These are phyloP conservation scores for Limenitis camilla DNA, from an alignment of 2,888 invertebrate species.

Conservation along the genomic window DNA sequence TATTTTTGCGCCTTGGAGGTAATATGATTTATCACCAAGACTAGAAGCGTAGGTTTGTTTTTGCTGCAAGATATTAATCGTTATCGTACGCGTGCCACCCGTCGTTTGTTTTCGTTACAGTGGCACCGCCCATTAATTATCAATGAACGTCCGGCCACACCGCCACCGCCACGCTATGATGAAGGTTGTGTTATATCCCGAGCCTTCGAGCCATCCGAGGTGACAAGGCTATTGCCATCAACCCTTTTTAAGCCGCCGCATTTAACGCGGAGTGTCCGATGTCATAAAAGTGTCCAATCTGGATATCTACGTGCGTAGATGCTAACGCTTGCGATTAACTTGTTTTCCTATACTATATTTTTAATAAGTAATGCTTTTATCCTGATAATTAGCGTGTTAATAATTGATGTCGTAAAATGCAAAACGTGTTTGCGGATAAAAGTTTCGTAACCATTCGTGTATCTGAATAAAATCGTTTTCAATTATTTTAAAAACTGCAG, in stretches of 20 bases:
- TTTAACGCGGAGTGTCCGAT: conserved; percentile 69
- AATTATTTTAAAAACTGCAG: conserved; percentile 24
- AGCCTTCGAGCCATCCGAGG: conserved; percentile 66
- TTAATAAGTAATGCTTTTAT: conserved; percentile 41
- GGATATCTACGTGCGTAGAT: conserved; percentile 59
- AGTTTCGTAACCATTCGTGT: conserved; percentile 16
- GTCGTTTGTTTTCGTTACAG: conserved; percentile 73
- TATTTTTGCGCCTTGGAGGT: conserved; percentile 68
- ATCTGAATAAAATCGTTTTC: conserved; percentile 23
- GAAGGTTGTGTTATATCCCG: conserved; percentile 65
- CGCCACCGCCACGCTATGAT: conserved; percentile 62
- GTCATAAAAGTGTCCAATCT: conserved; percentile 73
- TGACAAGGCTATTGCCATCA: conserved; percentile 68
- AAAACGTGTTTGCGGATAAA: conserved; percentile 7
- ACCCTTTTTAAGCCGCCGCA: conserved; percentile 73
- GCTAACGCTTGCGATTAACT: conserved; percentile 66
- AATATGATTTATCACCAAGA: conserved; percentile 70
- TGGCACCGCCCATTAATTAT: conserved; percentile 72
- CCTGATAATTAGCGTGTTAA: conserved; percentile 23
- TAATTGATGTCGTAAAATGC: conserved; percentile 20
- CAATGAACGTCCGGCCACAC: conserved; percentile 73
- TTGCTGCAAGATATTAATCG: conserved; percentile 73
- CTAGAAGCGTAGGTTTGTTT: conserved; percentile 68
- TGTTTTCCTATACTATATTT: conserved; percentile 50
- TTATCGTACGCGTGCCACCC: conserved; percentile 66